Base-by-base conservation (phyloP, 2,888 invertebrate species). In the Lithophane semibrunnea region DNA sequence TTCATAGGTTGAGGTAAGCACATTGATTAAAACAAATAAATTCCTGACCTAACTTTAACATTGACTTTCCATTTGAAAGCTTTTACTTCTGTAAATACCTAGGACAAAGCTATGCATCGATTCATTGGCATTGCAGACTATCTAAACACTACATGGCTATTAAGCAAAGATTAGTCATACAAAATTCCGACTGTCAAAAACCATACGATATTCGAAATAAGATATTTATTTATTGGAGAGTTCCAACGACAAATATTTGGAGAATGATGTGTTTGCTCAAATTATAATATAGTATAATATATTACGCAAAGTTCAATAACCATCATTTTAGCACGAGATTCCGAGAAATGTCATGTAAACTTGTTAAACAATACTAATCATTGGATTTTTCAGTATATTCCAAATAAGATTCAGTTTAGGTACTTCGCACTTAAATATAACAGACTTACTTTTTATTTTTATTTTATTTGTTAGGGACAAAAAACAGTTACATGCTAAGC, bases 201-300 rank as follows among this genome's bases (percentile, higher is more conserved):
- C 73, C 5, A 61, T 61, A 37, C 3, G 42, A 42, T n/a, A 64
- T 24, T 60, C 3, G 49, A 78, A 63, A 75, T 66, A 63, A 44
- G 60, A 56, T 66, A 66, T 79, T 66, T 79, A 37, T 78, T 65
- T 75, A 58, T 80, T 75, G 52, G 67, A 86, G 69, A 84, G 77
- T 75, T 69, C 21, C 29, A 75, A 69, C 24, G 69, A 65, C 54
- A 75, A 82, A 71, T 83, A 73, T 77, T 81, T 78, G 65, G 63
- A 70, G 65, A 73, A 80, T 80, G 73, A 82, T 54, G 72, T 76
- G 86, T 87, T 74, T 69, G 58, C 58, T 69, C n/a, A 74, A 80
- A 78, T 9, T 61, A 61, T 61, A 29, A 29, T 29, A 29, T 29
- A 29, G 29, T 29, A 29, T 29, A 66, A 76, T 68, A 64, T 77